A percentile compares a stretch with the other conserved stretches of the same genome.
Evolutionary conservation across 2,888 invertebrate genomes (phyloP).

Genomic region (Epistrophe grossulariae): DNA sequence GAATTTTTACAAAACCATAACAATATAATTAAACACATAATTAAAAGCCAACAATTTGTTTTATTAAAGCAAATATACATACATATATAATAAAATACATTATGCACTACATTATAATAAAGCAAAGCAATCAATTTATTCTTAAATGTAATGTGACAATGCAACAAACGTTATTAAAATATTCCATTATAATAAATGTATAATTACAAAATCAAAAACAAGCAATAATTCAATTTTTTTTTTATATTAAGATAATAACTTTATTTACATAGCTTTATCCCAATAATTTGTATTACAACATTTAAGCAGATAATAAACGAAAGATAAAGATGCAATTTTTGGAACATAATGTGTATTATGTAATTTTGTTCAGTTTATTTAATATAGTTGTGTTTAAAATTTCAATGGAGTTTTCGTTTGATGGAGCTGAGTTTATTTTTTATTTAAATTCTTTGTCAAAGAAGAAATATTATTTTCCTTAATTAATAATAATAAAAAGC

Average conservation of each 20-base stretch:
- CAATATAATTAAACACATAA: background rate
- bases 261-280: constrained; percentile 3
- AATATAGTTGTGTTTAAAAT: background rate
- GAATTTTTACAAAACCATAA: background rate
- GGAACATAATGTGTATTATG: background rate
- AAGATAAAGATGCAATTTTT: constrained; percentile 1
- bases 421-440: background rate
- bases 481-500: background rate
- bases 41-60: background rate
- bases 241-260: background rate
- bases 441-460: background rate
- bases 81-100: background rate
- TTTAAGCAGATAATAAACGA: constrained; percentile 4
- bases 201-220: background rate
- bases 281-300: background rate
- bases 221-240: constrained; percentile 10
- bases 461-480: background rate
- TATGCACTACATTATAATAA: constrained; percentile 5
- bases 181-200: background rate
- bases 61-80: constrained; percentile 12
- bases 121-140: constrained; percentile 31
- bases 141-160: constrained; percentile 21
- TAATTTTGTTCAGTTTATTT: constrained; percentile 4
- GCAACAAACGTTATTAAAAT: constrained; percentile 15
- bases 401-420: background rate